Evolutionary conservation across 23 tunicate genomes (phyloP).

Genomic region (Styela clava): DNA sequence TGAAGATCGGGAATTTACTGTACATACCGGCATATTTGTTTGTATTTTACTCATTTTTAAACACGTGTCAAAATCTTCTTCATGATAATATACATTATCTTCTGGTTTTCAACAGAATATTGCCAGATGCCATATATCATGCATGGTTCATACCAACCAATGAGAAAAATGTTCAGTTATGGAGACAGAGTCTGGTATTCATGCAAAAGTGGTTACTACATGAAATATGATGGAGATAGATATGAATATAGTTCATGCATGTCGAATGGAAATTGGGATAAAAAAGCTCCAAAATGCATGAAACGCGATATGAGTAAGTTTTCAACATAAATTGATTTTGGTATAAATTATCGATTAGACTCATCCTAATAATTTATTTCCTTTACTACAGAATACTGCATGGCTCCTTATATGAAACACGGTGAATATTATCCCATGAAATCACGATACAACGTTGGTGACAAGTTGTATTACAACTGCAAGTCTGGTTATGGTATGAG

Average conservation of each 20-base stretch:
- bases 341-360: not conserved
- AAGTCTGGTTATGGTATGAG: constrained; percentile 4
- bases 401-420: constrained; percentile 3
- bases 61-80: too few species aligned
- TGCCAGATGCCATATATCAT: constrained; percentile 15
- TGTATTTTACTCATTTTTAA: not conserved
- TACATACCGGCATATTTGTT: not conserved
- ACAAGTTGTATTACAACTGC: constrained; percentile 1
- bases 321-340: not conserved
- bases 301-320: constrained; percentile 8
- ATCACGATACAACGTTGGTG: not conserved
- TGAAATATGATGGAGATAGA: not conserved
- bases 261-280: constrained; percentile 22
- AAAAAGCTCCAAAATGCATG: constrained; percentile 24
- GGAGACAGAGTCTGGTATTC: constrained; percentile 9
- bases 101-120: not conserved
- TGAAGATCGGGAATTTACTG: not conserved
- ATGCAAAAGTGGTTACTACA: constrained; percentile 25
- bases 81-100: not conserved
- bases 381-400: constrained; percentile 14
- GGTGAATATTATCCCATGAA: constrained; percentile 3
- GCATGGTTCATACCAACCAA: constrained; percentile 8
- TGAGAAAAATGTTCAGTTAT: constrained; percentile 4
- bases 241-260: constrained; percentile 11
- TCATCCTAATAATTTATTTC: not conserved